Evolutionary conservation across 2,888 invertebrate species (phyloP).

Genomic region (Idaea straminata): DNA sequence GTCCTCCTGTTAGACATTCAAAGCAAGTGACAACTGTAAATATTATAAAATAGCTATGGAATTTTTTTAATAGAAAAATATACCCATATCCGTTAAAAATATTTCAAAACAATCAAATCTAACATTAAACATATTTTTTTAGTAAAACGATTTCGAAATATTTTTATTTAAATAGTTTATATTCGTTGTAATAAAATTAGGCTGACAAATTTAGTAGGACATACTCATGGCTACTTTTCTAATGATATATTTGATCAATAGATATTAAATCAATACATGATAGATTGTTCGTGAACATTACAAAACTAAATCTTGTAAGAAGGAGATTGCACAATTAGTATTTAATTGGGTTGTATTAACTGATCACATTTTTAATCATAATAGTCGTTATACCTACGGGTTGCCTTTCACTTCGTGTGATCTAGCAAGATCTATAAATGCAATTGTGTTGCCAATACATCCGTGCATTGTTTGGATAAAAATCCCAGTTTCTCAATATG

Average conservation of each 20-base stretch:
- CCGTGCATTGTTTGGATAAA: slow-evolving; percentile 4
- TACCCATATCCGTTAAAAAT: no score
- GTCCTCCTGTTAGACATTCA: no score
- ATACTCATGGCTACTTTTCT: slow-evolving; percentile 13
- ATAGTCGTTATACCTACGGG: slow-evolving; percentile 37
- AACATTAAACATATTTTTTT: no score
- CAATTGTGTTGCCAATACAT: slow-evolving; percentile 5
- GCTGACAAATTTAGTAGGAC: neutral
- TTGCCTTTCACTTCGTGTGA: slow-evolving; percentile 64
- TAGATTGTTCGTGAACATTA: slow-evolving; percentile 57
- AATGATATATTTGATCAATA: slow-evolving; percentile 65
- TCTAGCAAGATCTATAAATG: slow-evolving; percentile 19
- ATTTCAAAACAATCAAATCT: no score
- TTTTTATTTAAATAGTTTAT: neutral
- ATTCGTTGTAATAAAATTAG: neutral
- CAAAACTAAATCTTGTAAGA: slow-evolving; percentile 62
- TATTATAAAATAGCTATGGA: no score
- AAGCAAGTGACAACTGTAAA: no score
- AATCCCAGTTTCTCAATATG: slow-evolving; percentile 3
- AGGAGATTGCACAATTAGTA: slow-evolving; percentile 65
- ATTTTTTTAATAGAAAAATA: no score
- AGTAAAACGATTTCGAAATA: neutral
- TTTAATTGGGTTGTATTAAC: slow-evolving; percentile 69
- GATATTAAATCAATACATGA: slow-evolving; percentile 54
- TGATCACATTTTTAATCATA: slow-evolving; percentile 68